A percentile compares a stretch with the other conserved stretches of the same genome.
Conservation (phyloP, 2,113 vertebrate genomes). For the Eulacestoma nigropectus region DNA sequence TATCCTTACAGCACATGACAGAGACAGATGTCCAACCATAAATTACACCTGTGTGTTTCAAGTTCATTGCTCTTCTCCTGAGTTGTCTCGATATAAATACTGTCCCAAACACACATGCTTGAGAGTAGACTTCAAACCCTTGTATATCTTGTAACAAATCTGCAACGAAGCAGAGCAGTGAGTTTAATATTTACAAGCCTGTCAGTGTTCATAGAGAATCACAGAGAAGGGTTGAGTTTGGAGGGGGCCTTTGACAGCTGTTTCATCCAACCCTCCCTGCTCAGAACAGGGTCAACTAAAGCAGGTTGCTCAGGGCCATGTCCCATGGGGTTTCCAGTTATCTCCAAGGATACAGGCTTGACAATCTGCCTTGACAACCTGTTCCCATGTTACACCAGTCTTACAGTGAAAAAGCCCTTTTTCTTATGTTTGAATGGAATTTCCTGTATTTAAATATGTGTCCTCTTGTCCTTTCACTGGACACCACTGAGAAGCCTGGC, state of each 20-base stretch:
- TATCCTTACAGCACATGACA: not conserved
- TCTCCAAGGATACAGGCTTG: not conserved
- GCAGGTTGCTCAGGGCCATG: not conserved
- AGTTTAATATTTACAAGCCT: not conserved
- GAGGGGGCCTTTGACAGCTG: not conserved
- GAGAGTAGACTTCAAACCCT: not conserved
- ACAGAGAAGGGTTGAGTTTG: not conserved
- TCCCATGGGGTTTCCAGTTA: not conserved
- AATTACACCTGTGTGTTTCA: not conserved
- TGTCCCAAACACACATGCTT: not conserved
- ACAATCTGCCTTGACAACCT: not conserved
- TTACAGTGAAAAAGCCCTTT: not conserved
- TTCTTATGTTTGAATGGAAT: not conserved
- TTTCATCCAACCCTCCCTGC: not conserved
- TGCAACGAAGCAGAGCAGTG: not conserved
- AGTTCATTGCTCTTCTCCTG: not conserved
- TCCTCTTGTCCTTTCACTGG: not conserved
- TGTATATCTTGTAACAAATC: not conserved
- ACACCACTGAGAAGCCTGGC: not conserved
- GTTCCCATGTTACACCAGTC: not conserved
- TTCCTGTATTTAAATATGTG: not conserved
- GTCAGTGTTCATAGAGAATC: not conserved
- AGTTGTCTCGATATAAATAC: not conserved
- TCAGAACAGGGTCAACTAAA: not conserved
- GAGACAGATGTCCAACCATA: not conserved